Base-by-base conservation (phyloP, 1,140 invertebrate genomes). In the Pachyrhynchus sulphureomaculatus region DNA sequence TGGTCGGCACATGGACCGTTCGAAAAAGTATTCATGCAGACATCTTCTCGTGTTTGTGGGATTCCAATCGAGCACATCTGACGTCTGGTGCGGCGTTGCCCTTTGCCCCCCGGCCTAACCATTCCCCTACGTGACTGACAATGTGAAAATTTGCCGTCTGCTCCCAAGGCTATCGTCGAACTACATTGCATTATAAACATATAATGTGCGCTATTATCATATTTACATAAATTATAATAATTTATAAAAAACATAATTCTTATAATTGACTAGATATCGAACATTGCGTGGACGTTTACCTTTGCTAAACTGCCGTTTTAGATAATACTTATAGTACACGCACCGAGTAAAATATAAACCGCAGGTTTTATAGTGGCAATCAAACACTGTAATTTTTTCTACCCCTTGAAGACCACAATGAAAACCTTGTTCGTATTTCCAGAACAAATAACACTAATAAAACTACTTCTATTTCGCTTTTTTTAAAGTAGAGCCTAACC, bases 211-310 rank as follows among this genome's bases (percentile, higher is more conserved):
- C 45, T 52, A 68, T 68, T 68, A 68, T 64, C 56, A 64, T 68
- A 68, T 68, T 66, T 68, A 64, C 67, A 68, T 68, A 68, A 68
- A 68, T 68, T 68, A 68, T 51, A 63, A 61, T 61, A 59, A 44
- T 49, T 60, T 64, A 65, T 54, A 55, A 59, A 65, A 52, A 55
- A 62, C 29, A 26, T 61, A 53, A 61, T 61, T 23, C 58, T 53
- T 61, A 53, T 60, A 55, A 64, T 55, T 36, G 53, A 49, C 36
- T 8, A 39, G 13, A 59, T 51, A 49, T 39, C 32, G 44, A 59
- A 59, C 44, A 45, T 59, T 59, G 45, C 56, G 36, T 59, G 56
- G 56, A 48, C 9, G 56, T 37, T 26, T 39, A 39, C 34, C 44
- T 23, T 48, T 45, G 44, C 54, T 37, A 20, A 49, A 59, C 56